Base-by-base conservation (phyloP, 1,140 invertebrate genomes). In the Camponotus pennsylvanicus region DNA sequence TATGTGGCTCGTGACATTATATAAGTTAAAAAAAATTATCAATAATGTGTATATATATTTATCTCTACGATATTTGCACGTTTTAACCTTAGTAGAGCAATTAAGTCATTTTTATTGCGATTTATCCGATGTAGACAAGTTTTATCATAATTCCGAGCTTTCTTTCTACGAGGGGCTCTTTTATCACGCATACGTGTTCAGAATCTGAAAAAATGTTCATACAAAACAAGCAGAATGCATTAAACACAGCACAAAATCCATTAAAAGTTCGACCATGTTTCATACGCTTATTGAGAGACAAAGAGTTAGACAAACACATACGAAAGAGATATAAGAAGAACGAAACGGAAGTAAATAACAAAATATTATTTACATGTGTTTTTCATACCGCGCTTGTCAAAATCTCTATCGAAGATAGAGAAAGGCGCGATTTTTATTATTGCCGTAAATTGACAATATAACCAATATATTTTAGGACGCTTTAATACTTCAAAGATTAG, bases 401-500 rank as follows among this genome's bases (percentile, higher is more conserved):
- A 11, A 15, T 49, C 27, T 57, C 55, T 40, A 55, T 67, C 8
- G n/a, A 7, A 77, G 42, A 21, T 52, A 45, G 42, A 11, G 42
- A 45, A 45, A 34, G n/a, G 2, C 59, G 4, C 8, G 15, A 49
- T 8, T 40, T 85, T 40, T 85, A 32, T 57, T 75, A 32, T 52
- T 15, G 3, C 7, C 0, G 32, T 66, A 15, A 55, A 32, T 27
- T 61, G 21, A 71, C 21, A n/a, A 52, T 15, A 55, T 27, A 63
- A 86, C 8, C 18, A 76, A 59, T 42, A 57, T 40, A 57, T 90
- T 92, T 40, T 63, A 97, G 96, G 99, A 99, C 95, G 99, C 99
- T 0, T 95, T 99, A 73, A 98, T 98, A 49, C 95, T 99, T 85
- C 99, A 99, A 95, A 96, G 98, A 90, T 96, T 99, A 42, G 98